Evolutionary conservation across 2,113 vertebrate genomes (phyloP), one percentile per base, ranked within the genome.

Genomic region (Halcyon senegalensis): DNA sequence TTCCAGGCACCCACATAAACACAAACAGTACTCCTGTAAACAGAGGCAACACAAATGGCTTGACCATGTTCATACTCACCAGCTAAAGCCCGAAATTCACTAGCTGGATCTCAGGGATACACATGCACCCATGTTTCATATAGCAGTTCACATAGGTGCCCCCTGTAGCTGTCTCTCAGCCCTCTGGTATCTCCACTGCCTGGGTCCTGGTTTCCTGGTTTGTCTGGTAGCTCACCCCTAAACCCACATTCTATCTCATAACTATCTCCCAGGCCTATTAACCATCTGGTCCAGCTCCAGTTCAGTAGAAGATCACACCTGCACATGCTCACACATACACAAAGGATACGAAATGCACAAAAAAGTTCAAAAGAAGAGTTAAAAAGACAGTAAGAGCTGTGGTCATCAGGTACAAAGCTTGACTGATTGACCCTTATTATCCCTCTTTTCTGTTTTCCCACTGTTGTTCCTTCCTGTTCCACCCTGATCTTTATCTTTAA

Each of bases 151-250:
- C 13, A 14, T 3, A 2, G 5, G 2, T 62, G 7, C 23, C 17
- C 44, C 31, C 50, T 33, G 39, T 4, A 6, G 24, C 13, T 46
- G 48, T 5, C 12, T 46, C 9, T 44, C 33, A 73, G 33, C 73
- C 7, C 5, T 28, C 3, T 35, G 14, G 4, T 70, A 23, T 50
- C 2, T 1, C 28, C 11, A 11, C 10, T 51, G 19, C 23, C 18
- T 76, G 10, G 7, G 2, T 56, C 31, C 13, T 5, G 1, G 5
- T 17, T 41, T 78, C 24, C 41, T 39, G 24, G 16, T 50, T 28
- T 55, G 11, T 44, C 5, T 50, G 17, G 11, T 44, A 16, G 15
- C 35, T 50, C 78, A 21, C 4, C 28, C 7, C 41, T 37, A 63
- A 78, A 58, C 10, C 3, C 7, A 9, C 33, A 33, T 46, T 67